phyloP scores from a whole-genome alignment of 2,113 vertebrate genomes.

The Prunella fulvescens region DNA sequence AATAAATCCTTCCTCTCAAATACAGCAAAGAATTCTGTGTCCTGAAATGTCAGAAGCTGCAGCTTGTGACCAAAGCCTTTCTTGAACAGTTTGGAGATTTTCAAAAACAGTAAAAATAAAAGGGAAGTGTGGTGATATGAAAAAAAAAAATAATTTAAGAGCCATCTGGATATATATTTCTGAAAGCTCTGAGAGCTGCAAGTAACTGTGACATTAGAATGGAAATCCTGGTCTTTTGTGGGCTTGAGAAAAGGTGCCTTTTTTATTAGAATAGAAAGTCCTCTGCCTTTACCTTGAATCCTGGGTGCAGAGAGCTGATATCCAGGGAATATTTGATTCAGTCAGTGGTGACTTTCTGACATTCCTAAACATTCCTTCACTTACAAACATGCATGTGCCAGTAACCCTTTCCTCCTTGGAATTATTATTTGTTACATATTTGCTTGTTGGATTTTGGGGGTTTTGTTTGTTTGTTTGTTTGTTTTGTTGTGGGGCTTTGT shows the following conservation, averaged over 20 bases:
- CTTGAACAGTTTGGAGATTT: background rate
- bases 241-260: background rate
- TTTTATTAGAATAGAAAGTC: constrained; percentile 12
- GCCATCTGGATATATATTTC: constrained; percentile 41
- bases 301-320: background rate
- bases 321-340: background rate
- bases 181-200: constrained; percentile 5
- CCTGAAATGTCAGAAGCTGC: background rate
- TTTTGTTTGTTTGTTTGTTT: background rate
- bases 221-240: constrained; percentile 28
- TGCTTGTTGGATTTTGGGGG: too few relatives aligned
- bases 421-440: background rate
- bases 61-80: background rate
- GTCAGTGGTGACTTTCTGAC: background rate
- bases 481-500: background rate
- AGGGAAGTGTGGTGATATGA: background rate
- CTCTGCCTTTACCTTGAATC: background rate
- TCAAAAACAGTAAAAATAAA: constrained; percentile 28
- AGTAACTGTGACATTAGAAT: background rate
- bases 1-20: background rate
- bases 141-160: background rate
- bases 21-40: background rate
- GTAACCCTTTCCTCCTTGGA: background rate
- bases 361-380: background rate
- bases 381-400: background rate